Conservation (phyloP, 2,888 invertebrate species). For the Synergus japonicus region DNA sequence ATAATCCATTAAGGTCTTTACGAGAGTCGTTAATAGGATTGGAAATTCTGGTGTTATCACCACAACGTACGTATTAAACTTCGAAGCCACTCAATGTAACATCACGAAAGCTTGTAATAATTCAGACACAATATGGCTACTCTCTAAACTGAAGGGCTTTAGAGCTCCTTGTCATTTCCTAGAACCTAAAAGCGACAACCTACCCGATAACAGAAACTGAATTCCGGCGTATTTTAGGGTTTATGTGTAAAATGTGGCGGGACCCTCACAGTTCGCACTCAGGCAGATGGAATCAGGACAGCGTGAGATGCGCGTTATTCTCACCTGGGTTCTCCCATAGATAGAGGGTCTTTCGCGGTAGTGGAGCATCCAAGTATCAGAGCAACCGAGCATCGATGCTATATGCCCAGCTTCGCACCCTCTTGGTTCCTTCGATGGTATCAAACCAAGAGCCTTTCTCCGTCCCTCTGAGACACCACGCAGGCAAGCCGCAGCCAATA, state of each 20-base stretch:
- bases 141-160: neutral
- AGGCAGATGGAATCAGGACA: constrained; percentile 71
- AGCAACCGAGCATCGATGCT: constrained; percentile 39
- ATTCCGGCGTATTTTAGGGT: constrained; percentile 23
- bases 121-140: neutral
- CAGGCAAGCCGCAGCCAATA: constrained; percentile 65
- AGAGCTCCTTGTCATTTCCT: neutral
- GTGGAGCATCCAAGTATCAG: constrained; percentile 40
- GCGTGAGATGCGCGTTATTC: constrained; percentile 73
- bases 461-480: constrained; percentile 34
- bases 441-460: constrained; percentile 35
- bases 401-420: constrained; percentile 2
- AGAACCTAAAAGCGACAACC: neutral
- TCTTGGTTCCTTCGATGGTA: constrained; percentile 38
- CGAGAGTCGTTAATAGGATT: neutral
- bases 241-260: constrained; percentile 40
- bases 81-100: neutral
- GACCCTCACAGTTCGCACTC: constrained; percentile 41
- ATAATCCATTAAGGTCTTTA: neutral
- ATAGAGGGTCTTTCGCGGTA: constrained; percentile 46
- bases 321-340: constrained; percentile 70
- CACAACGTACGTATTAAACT: neutral
- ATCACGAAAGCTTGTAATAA: neutral
- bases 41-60: neutral
- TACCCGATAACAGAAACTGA: constrained; percentile 23